Conservation (phyloP, 2,888 invertebrate species). For the Rhogogaster chlorosoma region DNA sequence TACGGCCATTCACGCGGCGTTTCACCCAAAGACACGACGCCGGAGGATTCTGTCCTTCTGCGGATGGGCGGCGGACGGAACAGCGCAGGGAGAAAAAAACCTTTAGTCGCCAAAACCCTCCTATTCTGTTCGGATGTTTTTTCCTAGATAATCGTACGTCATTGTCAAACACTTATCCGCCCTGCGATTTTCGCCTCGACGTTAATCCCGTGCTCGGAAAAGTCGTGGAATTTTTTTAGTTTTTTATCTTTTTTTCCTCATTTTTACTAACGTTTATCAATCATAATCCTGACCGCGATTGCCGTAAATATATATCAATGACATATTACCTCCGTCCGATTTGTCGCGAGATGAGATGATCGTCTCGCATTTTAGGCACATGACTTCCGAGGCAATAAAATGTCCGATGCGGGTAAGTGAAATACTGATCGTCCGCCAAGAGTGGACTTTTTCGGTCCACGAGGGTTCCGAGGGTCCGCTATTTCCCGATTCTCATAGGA, state of each 20-base stretch:
- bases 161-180: slow-evolving; percentile 32
- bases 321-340: background rate
- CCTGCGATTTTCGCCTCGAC: background rate
- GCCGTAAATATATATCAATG: background rate
- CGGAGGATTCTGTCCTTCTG: slow-evolving; percentile 13
- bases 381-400: slow-evolving; percentile 21
- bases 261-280: background rate
- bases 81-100: background rate
- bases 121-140: slow-evolving; percentile 34
- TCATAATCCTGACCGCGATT: background rate
- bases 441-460: slow-evolving; percentile 15
- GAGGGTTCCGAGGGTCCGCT: slow-evolving; percentile 30
- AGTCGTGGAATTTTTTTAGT: background rate
- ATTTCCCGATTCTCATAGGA: slow-evolving; percentile 17
- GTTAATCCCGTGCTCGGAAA: background rate
- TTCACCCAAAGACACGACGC: slow-evolving; percentile 61
- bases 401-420: slow-evolving; percentile 37
- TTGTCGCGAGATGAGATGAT: slow-evolving; percentile 2
- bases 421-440: slow-evolving; percentile 13
- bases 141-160: slow-evolving; percentile 41
- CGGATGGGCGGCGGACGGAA: slow-evolving; percentile 21
- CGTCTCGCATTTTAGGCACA: slow-evolving; percentile 26
- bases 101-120: slow-evolving; percentile 24
- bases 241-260: background rate
- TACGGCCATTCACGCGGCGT: slow-evolving; percentile 74